These are phyloP conservation scores for Drosophila monieri DNA, from an alignment of 2,888 invertebrate genomes.

Conservation along the genomic window DNA sequence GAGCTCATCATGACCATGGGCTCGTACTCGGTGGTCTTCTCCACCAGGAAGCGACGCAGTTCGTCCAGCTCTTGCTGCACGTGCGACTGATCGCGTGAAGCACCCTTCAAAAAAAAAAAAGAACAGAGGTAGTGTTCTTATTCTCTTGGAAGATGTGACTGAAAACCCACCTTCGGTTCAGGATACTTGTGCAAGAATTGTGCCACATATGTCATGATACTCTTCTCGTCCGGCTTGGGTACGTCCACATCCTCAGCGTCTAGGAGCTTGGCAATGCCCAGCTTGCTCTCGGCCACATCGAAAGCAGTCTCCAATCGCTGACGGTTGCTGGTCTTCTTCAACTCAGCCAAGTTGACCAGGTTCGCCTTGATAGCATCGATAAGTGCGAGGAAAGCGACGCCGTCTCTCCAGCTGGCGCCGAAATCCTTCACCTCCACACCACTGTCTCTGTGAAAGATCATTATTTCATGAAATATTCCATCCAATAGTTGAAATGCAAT, in stretches of 20 bases:
- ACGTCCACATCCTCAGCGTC: conserved; percentile 99
- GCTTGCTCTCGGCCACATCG: conserved; percentile 94
- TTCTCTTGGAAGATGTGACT: background rate
- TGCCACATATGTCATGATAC: conserved; percentile 99
- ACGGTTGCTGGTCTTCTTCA: conserved; percentile 91
- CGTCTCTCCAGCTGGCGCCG: conserved; percentile 97
- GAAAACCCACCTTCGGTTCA: conserved; percentile 88
- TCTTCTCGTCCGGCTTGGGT: conserved; percentile 97
- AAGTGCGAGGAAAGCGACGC: conserved; percentile 96
- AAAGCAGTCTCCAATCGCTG: conserved; percentile 96
- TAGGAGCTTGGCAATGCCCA: conserved; percentile 95
- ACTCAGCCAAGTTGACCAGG: conserved; percentile 93
- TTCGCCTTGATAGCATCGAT: conserved; percentile 97
- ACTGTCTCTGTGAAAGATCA: conserved; percentile 87
- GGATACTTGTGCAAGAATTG: conserved; percentile 98
- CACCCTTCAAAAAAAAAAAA: conserved; percentile 84
- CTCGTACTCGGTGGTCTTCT: conserved; percentile 90
- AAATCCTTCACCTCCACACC: conserved; percentile 96
- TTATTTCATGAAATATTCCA: background rate
- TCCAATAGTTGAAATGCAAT: background rate
- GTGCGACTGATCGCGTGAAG: conserved; percentile 90
- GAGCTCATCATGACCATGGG: conserved; percentile 90
- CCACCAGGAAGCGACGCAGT: conserved; percentile 92
- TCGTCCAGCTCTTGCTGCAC: conserved; percentile 92
- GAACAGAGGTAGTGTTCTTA: background rate